Base-by-base conservation (phyloP, 92 coral and sea anemone genomes). In the Epizoanthus ramosus region DNA sequence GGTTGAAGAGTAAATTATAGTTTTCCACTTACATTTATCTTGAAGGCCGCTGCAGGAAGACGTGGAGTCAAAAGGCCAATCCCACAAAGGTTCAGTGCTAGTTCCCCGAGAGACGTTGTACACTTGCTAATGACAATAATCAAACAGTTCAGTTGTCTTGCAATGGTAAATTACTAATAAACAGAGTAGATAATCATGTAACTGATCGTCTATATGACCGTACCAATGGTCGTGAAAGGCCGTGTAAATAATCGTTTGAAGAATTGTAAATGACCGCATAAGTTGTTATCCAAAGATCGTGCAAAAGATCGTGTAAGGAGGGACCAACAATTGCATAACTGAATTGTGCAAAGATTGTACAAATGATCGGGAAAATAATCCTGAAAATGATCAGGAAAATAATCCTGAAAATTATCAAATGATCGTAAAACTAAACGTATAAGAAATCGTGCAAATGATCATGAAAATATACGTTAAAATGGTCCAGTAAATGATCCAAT, bases 21-120 rank as follows among this genome's bases (percentile, higher is more conserved):
- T 50, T 50, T 50, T 50, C 16, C 18, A 45, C 68, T 75, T 41
- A 77, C 82, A 18, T 77, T 19, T 6, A 77, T 57, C 63, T 61
- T 60, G 57, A 13, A 16, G 5, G 21, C 2, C 0, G 82, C 71
- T 14, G 22, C 13, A 4, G 82, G 82, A 9, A 60, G 71, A 15
- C 47, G 66, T 43, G 82, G 82, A 16, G 82, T 77, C 23, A 77
- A 16, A 16, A 77, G 82, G 21, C 82, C 82, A 68, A 61, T n/a
- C 7, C 70, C 82, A 43, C 82, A 77, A 2, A 77, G 71, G 69
- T n/a, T 41, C 0, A 43, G 3, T 5, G 82, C 82, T 22, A 77
- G 3, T 14, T 77, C 82, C 53, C 39, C 60, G 58, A 77, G 63
- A 61, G 57, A 41, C 23, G 14, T 15, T 28, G 66, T 21, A 9